phyloP scores from a whole-genome alignment of 2,113 vertebrate species.

The Columba livia region DNA sequence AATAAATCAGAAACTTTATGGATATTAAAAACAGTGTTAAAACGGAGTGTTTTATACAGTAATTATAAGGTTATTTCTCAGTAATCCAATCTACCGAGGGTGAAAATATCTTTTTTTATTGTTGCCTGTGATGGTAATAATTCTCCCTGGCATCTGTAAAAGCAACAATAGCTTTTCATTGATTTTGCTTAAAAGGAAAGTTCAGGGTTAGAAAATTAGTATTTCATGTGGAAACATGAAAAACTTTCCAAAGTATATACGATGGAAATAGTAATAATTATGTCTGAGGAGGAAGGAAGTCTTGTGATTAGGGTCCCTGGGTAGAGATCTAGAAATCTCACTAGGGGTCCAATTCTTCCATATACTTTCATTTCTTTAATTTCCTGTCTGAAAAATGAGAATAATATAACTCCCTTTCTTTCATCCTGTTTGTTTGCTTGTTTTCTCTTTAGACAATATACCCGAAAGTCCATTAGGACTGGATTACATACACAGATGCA shows the following conservation, averaged over 20 bases:
- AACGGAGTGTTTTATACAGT: constrained; percentile 39
- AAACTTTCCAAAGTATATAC: constrained; percentile 41
- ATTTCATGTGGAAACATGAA: constrained; percentile 51
- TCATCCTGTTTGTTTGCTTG: constrained; percentile 3
- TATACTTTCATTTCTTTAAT: constrained; percentile 5
- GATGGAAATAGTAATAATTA: constrained; percentile 19
- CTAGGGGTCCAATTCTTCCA: neutral
- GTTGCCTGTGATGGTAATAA: constrained; percentile 42
- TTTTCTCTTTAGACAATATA: constrained; percentile 7
- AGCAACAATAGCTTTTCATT: constrained; percentile 63
- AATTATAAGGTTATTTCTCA: constrained; percentile 60
- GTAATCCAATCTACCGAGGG: constrained; percentile 38
- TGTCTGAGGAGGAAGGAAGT: constrained; percentile 5
- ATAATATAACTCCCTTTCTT: neutral
- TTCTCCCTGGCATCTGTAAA: constrained; percentile 55
- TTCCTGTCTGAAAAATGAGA: constrained; percentile 26
- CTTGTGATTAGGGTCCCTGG: neutral
- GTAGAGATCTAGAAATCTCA: neutral
- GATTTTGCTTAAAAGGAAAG: constrained; percentile 66
- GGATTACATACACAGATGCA: neutral
- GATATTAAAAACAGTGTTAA: constrained; percentile 49
- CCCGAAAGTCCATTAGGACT: neutral
- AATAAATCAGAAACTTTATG: constrained; percentile 39
- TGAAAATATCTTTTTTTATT: constrained; percentile 62
- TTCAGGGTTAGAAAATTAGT: constrained; percentile 50